Percentiles rank a stretch among this genome's conserved stretches.
Conservation (phyloP, 2,113 vertebrate species). For the Poeciliopsis turrubarensis region DNA sequence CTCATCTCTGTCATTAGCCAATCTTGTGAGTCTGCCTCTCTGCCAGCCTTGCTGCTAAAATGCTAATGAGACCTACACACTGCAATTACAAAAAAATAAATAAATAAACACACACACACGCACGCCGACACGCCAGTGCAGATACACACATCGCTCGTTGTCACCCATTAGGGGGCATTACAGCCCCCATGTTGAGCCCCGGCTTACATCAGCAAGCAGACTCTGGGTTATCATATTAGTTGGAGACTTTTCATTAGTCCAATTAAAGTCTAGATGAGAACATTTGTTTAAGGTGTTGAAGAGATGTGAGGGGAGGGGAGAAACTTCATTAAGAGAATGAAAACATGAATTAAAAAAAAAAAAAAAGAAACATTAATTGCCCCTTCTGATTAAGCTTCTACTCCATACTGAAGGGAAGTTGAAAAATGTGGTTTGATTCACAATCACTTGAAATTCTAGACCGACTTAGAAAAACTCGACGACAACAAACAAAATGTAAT, state of each 20-base stretch:
- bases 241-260: conserved; percentile 31
- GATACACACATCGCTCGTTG: conserved; percentile 37
- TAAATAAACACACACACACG: conserved; percentile 5
- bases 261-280: conserved; percentile 40
- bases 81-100: conserved; percentile 52
- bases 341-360: not conserved
- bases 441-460: not conserved
- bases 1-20: conserved; percentile 70
- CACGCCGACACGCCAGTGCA: conserved; percentile 12
- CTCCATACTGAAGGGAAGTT: not conserved
- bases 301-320: not conserved
- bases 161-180: conserved; percentile 34
- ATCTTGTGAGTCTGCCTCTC: conserved; percentile 55
- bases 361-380: not conserved
- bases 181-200: not conserved
- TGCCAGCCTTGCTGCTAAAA: conserved; percentile 60
- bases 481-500: not conserved
- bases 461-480: not conserved
- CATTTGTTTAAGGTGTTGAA: conserved; percentile 14
- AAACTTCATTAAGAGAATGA: not conserved
- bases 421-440: not conserved
- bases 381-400: not conserved
- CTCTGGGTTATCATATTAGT: conserved; percentile 38
- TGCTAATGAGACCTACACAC: conserved; percentile 54
- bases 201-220: conserved; percentile 30